Conservation (phyloP, 2,888 invertebrate species). For the Hirtodrosophila trivittata region DNA sequence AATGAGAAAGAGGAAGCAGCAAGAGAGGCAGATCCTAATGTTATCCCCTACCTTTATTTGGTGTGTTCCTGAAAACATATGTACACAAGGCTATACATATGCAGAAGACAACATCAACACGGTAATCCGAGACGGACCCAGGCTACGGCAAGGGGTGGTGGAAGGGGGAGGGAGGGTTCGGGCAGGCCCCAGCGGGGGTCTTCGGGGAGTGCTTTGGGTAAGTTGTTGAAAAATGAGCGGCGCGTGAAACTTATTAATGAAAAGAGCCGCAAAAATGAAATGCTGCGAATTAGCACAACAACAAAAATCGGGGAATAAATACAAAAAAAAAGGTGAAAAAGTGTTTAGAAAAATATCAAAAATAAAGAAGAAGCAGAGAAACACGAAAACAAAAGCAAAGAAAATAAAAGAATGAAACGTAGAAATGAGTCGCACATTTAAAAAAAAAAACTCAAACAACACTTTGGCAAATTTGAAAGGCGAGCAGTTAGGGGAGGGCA, state of each 20-base stretch:
- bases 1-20: too few relatives aligned
- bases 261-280: conserved; percentile 70
- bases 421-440: conserved; percentile 5
- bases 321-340: conserved; percentile 5
- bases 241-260: conserved; percentile 81
- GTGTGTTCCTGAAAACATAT: neutral
- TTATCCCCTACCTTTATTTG: too few relatives aligned
- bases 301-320: conserved; percentile 20
- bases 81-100: conserved; percentile 32
- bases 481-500: neutral
- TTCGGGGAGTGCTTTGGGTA: conserved; percentile 10
- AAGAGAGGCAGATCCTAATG: too few relatives aligned
- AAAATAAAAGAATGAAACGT: conserved; percentile 10
- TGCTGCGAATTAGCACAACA: conserved; percentile 62
- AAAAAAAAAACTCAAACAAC: conserved; percentile 7
- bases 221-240: conserved; percentile 74
- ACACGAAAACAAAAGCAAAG: conserved; percentile 9
- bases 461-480: conserved; percentile 27
- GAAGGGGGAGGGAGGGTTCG: neutral
- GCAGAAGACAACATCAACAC: conserved; percentile 69
- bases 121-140: conserved; percentile 69
- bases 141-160: conserved; percentile 34
- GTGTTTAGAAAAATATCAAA: neutral
- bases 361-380: conserved; percentile 2
- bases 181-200: neutral